phyloP scores from a whole-genome alignment of 2,888 invertebrate genomes.

The Trichacis sp. region DNA sequence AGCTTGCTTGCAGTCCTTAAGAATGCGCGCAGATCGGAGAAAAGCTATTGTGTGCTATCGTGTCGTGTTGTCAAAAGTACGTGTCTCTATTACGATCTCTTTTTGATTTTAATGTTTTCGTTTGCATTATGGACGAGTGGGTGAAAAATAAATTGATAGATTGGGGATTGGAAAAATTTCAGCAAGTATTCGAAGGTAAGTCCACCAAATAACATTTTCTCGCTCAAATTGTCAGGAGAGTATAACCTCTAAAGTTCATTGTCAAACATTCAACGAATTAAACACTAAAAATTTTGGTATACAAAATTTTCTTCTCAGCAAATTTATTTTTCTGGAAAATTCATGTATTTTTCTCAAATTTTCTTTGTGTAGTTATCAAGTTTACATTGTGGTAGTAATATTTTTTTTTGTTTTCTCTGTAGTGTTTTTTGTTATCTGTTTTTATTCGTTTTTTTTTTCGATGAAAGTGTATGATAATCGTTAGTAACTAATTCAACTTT shows the following conservation, averaged over 20 bases:
- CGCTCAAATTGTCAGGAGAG: no score
- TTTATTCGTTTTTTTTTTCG: no score
- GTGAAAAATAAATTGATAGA: background rate
- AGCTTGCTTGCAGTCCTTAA: no score
- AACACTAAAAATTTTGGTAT: background rate
- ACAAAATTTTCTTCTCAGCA: background rate
- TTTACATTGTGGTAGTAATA: no score
- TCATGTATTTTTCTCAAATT: background rate
- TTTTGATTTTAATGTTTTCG: no score
- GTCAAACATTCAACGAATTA: background rate
- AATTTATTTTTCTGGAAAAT: background rate
- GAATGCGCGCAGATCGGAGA: no score
- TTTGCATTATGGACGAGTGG: background rate
- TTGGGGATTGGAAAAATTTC: background rate
- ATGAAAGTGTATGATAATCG: no score
- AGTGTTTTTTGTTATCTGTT: no score
- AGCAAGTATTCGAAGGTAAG: no score
- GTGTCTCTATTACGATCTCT: background rate
- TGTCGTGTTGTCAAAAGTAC: no score
- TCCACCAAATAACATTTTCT: background rate
- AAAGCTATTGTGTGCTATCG: no score
- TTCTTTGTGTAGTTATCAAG: background rate
- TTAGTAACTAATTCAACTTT: background rate
- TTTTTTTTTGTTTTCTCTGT: no score
- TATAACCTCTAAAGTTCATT: background rate